Base-by-base conservation (phyloP, 2,888 invertebrate species). In the Nysson spinosus region DNA sequence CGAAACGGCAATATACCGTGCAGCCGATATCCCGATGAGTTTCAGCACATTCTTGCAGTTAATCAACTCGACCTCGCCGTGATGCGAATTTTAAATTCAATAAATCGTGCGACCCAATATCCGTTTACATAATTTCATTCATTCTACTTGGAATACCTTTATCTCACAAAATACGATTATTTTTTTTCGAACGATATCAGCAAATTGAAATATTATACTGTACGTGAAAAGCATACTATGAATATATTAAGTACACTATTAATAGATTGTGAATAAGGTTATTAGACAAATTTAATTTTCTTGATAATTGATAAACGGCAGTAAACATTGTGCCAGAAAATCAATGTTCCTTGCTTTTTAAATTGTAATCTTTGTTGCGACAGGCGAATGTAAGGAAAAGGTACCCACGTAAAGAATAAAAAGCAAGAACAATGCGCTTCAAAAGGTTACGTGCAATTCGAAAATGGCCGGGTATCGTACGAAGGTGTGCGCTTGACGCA, bases 371-470 rank as follows among this genome's bases (percentile, higher is more conserved):
- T n/a, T n/a, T n/a, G n/a, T n/a, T n/a, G n/a, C n/a, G n/a, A n/a
- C n/a, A n/a, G n/a, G n/a, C n/a, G 9, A 30, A 2, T 2, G 12
- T 16, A 11, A 14, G 14, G 11, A 22, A 37, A 14, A n/a, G 20
- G 14, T 22, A 22, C 17, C 19, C 42, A 11, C 7, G 24, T 30
- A 24, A 17, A 5, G 17, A 4, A 28, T 14, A 24, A 24, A 46
- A 46, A 56, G 43, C 11, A 11, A 14, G 28, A 47, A 51, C 54
- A 54, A 54, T 52, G 24, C 43, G 30, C 12, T 37, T 4, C 2
- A n/a, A 61, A 61, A 56, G 56, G 61, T 61, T 49, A 56, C 43
- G 56, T 57, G 50, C 44, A 20, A 55, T 60, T 32, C 26, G 30
- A 44, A n/a, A 22, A 47, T 40, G 51, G 26, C 14, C 42, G n/a